phyloP scores from a whole-genome alignment of 2,888 invertebrate genomes.

The Habroteleia sp. region DNA sequence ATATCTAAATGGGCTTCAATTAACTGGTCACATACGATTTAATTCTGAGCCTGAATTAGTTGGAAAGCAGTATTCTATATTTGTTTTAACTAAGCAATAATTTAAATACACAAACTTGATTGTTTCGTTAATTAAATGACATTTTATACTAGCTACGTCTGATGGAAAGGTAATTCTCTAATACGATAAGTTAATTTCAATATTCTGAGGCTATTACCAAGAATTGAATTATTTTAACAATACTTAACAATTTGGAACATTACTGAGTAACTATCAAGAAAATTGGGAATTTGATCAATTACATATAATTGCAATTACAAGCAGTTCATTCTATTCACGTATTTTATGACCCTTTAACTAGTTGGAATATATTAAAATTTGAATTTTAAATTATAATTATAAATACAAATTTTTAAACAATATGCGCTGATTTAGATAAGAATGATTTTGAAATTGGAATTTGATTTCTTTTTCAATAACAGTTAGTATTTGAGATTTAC shows the following conservation, averaged over 20 bases:
- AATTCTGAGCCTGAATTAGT: too few relatives aligned
- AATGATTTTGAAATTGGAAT: slow-evolving; percentile 8
- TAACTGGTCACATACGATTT: too few relatives aligned
- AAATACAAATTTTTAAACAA: too few relatives aligned
- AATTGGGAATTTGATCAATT: too few relatives aligned
- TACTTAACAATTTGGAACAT: too few relatives aligned
- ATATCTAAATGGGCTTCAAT: too few relatives aligned
- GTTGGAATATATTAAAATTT: too few relatives aligned
- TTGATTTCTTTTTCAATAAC: slow-evolving; percentile 7
- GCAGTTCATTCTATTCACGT: too few relatives aligned
- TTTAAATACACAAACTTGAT: slow-evolving; percentile 28
- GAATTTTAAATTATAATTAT: too few relatives aligned
- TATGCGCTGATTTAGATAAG: slow-evolving; percentile 11
- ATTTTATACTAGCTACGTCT: slow-evolving; percentile 2
- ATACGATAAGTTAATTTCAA: slow-evolving; percentile 18
- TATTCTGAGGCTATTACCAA: not conserved
- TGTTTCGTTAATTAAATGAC: slow-evolving; percentile 30
- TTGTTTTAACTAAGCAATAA: slow-evolving; percentile 30
- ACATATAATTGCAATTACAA: too few relatives aligned
- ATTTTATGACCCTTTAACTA: too few relatives aligned
- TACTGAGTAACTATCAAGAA: too few relatives aligned
- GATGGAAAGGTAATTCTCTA: slow-evolving; percentile 12
- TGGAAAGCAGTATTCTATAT: slow-evolving; percentile 6
- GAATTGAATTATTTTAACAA: slow-evolving; percentile 11
- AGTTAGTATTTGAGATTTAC: slow-evolving; percentile 3